Evolutionary conservation across 2,797 vertebrate species (phyloP), one percentile per base, ranked within the genome.

Genomic region (Taenioides sp.): DNA sequence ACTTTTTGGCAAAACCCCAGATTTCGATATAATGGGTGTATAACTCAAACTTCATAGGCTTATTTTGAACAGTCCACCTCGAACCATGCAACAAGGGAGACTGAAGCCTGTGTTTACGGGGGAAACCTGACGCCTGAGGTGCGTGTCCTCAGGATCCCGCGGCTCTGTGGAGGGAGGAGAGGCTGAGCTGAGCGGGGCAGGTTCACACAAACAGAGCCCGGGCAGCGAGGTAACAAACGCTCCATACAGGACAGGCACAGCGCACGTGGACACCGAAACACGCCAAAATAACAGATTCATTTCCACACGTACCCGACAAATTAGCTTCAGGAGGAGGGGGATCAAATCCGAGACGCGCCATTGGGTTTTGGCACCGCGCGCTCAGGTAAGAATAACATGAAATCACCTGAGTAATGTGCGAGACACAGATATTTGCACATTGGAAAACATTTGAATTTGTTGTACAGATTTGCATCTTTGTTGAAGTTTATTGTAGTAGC

Each of bases 101-200:
- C 4, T 47, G 43, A 47, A 43, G 40, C 40, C 12, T 4, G 2
- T 37, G 34, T 37, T 37, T 37, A 52, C 49, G 20, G 52, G 20
- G 52, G 20, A 22, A 54, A 54, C n/a, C 52, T 54, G 84, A 85
- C 79, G 83, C 90, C 91, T 87, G 71, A 79, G 72, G 27, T 60
- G 52, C 76, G 80, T 73, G 76, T 89, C 86, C 86, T 88, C 84
- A 73, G 78, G 83, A 76, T 88, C 80, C 81, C 72, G 73, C 73
- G 73, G 76, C 25, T 31, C 59, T 28, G 58, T 72, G 75, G 86
- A 86, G 90, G 85, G 86, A 81, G 84, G 85, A 75, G 81, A 81
- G 81, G 72, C 57, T 43, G 57, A 59, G 70, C 47, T 63, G 65
- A 64, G 71, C 27, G 25, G 75, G 64, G 69, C 63, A 78, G 71